phyloP scores from a whole-genome alignment of 2,888 invertebrate species.

The Hirtodrosophila cameraria region DNA sequence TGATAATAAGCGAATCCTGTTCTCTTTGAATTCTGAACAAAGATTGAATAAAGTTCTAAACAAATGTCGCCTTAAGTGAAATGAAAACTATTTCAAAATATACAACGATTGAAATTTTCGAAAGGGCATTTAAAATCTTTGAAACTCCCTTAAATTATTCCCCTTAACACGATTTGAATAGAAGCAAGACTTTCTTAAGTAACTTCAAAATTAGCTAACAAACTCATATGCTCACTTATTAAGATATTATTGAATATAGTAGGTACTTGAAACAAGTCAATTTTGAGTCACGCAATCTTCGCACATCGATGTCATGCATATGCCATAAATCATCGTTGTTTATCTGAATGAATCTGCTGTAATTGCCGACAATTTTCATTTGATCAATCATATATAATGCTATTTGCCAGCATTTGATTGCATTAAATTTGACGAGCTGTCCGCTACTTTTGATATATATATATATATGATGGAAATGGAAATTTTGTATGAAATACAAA shows the following conservation, averaged over 20 bases:
- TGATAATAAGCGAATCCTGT: no score
- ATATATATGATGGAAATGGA: no score
- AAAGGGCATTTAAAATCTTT: no score
- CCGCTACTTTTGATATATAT: constrained; percentile 32
- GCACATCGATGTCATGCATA: constrained; percentile 19
- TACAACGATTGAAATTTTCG: no score
- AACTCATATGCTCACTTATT: background rate
- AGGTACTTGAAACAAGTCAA: constrained; percentile 5
- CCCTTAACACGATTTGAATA: no score
- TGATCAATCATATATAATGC: constrained; percentile 59
- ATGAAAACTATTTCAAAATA: no score
- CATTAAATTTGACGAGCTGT: constrained; percentile 49
- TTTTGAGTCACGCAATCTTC: constrained; percentile 37
- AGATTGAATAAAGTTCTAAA: no score
- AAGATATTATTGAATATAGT: background rate
- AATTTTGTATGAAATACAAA: constrained; percentile 31
- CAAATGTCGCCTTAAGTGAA: no score
- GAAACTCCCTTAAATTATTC: no score
- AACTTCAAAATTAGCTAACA: no score
- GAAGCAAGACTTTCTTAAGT: no score
- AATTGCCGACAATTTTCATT: constrained; percentile 46
- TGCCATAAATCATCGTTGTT: constrained; percentile 18
- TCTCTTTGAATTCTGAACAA: no score
- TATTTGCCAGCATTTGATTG: constrained; percentile 50
- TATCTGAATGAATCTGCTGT: constrained; percentile 24